A percentile compares a stretch with the other conserved stretches of the same genome.
These are phyloP conservation scores for Sesamia nonagrioides DNA, from an alignment of 1,140 invertebrate species.

Conservation along the genomic window DNA sequence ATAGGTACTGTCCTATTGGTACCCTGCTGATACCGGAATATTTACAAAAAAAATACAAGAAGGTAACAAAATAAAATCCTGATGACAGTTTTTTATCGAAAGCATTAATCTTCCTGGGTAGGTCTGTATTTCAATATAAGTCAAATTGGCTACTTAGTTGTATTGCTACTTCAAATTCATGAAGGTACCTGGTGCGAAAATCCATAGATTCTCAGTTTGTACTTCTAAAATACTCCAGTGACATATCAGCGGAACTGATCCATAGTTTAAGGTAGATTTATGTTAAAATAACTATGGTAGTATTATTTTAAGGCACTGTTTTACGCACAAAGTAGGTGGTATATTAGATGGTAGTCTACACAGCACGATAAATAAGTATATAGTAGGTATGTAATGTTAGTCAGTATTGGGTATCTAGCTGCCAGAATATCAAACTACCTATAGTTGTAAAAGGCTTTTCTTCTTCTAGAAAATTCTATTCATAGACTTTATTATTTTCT, in stretches of 20 bases:
- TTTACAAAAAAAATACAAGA: too few species aligned
- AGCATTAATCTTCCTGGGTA: too few species aligned
- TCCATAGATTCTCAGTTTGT: too few species aligned
- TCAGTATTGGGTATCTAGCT: not conserved
- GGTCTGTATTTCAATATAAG: too few species aligned
- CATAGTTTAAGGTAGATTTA: not conserved
- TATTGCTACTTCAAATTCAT: conserved; percentile 8
- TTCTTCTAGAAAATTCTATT: not conserved
- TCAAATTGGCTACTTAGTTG: too few species aligned
- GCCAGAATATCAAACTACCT: not conserved
- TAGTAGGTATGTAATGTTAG: not conserved
- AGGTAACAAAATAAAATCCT: too few species aligned
- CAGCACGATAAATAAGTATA: not conserved
- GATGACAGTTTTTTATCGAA: not conserved
- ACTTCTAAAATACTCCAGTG: too few species aligned
- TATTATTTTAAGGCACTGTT: conserved; percentile 1
- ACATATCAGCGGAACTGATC: not conserved
- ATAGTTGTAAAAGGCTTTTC: not conserved
- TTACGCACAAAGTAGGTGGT: not conserved
- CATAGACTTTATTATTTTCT: not conserved
- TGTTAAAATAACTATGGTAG: not conserved
- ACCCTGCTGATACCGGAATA: too few species aligned
- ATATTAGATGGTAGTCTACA: not conserved
- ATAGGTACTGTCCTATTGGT: too few species aligned
- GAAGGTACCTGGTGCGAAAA: not conserved